A percentile compares a stretch with the other conserved stretches of the same genome.
These are phyloP conservation scores for Bombus balteatus DNA, from an alignment of 1,140 invertebrate genomes.

Conservation along the genomic window DNA sequence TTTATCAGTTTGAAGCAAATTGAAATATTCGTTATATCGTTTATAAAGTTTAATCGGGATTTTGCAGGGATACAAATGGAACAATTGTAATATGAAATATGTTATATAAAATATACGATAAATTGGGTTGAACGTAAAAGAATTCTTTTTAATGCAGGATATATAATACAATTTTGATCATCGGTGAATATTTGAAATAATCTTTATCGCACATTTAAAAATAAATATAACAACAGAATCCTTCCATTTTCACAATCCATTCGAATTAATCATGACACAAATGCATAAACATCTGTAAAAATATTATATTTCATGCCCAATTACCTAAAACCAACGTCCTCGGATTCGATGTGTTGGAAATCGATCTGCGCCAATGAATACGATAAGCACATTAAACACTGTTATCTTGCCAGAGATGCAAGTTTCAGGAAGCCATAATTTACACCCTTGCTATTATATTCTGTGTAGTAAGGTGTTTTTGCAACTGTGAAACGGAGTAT, in stretches of 20 bases:
- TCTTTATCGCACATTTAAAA: not conserved
- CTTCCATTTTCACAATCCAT: not conserved
- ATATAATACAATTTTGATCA: not conserved
- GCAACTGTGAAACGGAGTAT: conserved; percentile 41
- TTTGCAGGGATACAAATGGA: not conserved
- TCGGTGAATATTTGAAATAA: not conserved
- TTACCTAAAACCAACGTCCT: not conserved
- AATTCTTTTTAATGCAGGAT: no score
- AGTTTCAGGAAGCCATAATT: not conserved
- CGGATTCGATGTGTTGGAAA: conserved; percentile 13
- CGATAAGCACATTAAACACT: conserved; percentile 14
- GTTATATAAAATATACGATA: not conserved
- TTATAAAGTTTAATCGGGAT: not conserved
- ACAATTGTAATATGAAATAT: not conserved
- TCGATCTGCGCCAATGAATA: not conserved
- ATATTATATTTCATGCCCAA: not conserved
- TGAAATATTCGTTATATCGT: not conserved
- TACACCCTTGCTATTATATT: no score
- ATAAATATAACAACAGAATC: not conserved
- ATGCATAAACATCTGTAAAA: not conserved
- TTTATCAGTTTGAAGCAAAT: not conserved
- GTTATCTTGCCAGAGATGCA: not conserved
- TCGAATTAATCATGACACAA: not conserved
- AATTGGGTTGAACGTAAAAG: no score
- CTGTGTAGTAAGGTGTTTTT: conserved; percentile 9